Conservation (phyloP, 2,888 invertebrate species). For the Hypselothyrea guttata region DNA sequence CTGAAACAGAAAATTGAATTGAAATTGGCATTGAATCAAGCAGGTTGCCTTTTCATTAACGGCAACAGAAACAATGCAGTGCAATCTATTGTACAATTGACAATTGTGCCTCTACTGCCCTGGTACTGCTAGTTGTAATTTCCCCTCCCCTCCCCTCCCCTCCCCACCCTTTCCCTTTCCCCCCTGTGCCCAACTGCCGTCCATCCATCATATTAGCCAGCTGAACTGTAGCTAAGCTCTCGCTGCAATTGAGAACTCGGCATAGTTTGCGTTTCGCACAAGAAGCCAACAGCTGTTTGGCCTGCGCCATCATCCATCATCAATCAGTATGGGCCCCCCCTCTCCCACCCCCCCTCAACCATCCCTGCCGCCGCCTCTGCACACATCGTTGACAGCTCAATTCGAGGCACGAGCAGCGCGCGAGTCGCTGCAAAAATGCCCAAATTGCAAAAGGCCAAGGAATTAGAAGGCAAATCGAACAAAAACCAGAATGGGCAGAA, state of each 20-base stretch:
- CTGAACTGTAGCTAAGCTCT: neutral
- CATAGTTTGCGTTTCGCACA: constrained; percentile 2
- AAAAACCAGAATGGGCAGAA: constrained; percentile 15
- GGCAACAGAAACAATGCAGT: no score
- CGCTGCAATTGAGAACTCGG: neutral
- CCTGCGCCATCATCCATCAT: constrained; percentile 51
- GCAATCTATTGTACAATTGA: constrained; percentile 1
- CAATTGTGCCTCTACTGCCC: constrained; percentile 9
- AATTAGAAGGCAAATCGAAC: constrained; percentile 49
- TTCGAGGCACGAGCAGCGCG: constrained; percentile 47
- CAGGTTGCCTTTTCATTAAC: no score
- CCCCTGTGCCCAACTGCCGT: neutral
- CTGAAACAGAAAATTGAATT: neutral
- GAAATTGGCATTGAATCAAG: neutral
- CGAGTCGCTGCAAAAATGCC: constrained; percentile 31
- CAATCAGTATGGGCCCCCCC: neutral
- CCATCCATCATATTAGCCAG: constrained; percentile 31
- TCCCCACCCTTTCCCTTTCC: neutral
- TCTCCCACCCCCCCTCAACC: neutral
- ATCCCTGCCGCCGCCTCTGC: neutral
- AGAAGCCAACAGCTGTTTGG: neutral
- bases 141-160: neutral
- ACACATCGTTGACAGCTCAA: constrained; percentile 60
- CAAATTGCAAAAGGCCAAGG: constrained; percentile 52
- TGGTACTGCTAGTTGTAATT: constrained; percentile 5